Conservation (phyloP, 2,113 vertebrate species). For the Brachyhypopomus occidentalis region DNA sequence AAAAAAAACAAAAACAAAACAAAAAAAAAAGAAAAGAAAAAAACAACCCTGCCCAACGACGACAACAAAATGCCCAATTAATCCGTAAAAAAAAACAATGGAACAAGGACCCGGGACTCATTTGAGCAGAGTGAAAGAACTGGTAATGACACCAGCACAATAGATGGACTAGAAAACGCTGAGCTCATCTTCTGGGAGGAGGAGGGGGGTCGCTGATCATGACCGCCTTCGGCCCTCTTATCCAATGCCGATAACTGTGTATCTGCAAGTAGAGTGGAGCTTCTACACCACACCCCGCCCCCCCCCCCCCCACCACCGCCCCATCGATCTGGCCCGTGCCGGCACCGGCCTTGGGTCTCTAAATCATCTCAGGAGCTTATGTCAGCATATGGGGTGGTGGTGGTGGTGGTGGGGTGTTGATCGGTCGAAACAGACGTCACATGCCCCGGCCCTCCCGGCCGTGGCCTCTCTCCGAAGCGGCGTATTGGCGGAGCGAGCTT, state of each 20-base stretch:
- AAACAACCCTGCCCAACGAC: too few relatives aligned
- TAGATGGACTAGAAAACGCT: neutral
- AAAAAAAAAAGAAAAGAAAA: neutral
- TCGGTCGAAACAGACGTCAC: slow-evolving; percentile 35
- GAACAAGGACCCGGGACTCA: neutral
- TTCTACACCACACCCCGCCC: neutral
- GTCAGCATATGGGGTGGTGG: slow-evolving; percentile 56
- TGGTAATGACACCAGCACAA: slow-evolving; percentile 4
- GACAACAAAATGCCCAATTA: neutral
- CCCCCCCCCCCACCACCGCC: slow-evolving; percentile 45
- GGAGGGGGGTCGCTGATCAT: neutral
- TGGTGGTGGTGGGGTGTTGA: slow-evolving; percentile 51
- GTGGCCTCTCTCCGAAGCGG: slow-evolving; percentile 13
- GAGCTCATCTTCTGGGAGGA: neutral
- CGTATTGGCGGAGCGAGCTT: slow-evolving; percentile 27
- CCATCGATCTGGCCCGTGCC: slow-evolving; percentile 59
- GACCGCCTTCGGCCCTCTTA: neutral
- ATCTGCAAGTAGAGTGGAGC: slow-evolving; percentile 40
- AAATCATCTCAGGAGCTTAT: slow-evolving; percentile 54
- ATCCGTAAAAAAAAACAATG: neutral
- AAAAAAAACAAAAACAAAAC: neutral
- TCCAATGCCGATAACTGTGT: slow-evolving; percentile 59
- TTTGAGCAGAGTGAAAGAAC: slow-evolving; percentile 9
- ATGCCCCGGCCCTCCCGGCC: slow-evolving; percentile 15
- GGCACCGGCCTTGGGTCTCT: slow-evolving; percentile 44